phyloP scores from a whole-genome alignment of 1,140 invertebrate genomes.

The Odontomachus brunneus region DNA sequence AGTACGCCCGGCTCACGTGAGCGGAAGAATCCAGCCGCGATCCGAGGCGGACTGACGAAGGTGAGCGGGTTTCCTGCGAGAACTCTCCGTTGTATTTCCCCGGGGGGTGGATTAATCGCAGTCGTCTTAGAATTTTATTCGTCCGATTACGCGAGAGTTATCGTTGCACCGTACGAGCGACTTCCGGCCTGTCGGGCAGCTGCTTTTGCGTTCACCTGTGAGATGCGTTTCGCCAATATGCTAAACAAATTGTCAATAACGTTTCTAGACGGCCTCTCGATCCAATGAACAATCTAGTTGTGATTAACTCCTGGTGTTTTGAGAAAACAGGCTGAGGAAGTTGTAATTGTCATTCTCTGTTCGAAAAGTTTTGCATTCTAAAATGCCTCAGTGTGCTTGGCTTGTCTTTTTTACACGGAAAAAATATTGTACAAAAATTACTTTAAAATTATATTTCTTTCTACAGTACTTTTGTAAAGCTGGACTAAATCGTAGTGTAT shows the following conservation, averaged over 20 bases:
- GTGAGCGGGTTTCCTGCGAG: slow-evolving; percentile 63
- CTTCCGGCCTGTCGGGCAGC: slow-evolving; percentile 2
- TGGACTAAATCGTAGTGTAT: no score
- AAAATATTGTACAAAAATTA: no score
- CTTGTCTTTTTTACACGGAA: no score
- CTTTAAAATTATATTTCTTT: no score
- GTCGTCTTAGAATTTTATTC: slow-evolving; percentile 38
- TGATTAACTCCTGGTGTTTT: no score
- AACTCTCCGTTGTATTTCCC: slow-evolving; percentile 11
- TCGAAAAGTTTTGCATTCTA: no score
- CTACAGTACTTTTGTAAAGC: no score
- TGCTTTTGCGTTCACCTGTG: not conserved
- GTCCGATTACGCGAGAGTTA: slow-evolving; percentile 21
- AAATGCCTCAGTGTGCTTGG: no score
- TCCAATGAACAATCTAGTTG: no score
- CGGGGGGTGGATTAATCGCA: slow-evolving; percentile 20
- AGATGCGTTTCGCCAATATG: not conserved
- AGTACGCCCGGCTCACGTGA: slow-evolving; percentile 6
- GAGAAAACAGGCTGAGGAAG: no score
- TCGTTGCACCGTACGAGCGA: slow-evolving; percentile 21
- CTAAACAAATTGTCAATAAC: not conserved
- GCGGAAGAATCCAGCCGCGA: slow-evolving; percentile 61
- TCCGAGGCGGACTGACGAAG: slow-evolving; percentile 54
- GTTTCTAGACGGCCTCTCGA: no score
- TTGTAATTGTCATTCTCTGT: no score